Conservation (phyloP, 2,888 invertebrate genomes). For the Drosophila limbata region DNA sequence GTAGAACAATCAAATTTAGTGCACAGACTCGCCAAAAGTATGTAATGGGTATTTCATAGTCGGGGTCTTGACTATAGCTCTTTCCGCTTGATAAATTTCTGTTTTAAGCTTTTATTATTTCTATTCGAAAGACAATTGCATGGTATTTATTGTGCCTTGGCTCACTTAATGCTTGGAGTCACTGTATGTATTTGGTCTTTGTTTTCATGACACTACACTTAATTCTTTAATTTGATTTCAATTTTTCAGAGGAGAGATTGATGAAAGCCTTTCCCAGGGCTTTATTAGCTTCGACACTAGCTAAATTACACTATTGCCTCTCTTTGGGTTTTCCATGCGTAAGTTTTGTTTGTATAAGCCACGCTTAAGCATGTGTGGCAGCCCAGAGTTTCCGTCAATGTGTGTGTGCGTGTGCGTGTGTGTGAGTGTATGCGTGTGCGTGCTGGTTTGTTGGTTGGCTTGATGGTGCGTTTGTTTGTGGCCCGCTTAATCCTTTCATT, state of each 20-base stretch:
- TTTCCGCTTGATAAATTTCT: no score
- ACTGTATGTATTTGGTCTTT: background rate
- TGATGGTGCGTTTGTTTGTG: slow-evolving; percentile 73
- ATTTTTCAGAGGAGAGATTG: slow-evolving; percentile 36
- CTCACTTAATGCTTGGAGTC: background rate
- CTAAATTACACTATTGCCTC: slow-evolving; percentile 32
- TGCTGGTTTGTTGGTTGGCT: slow-evolving; percentile 38
- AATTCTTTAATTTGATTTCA: slow-evolving; percentile 20
- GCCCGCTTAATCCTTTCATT: slow-evolving; percentile 80
- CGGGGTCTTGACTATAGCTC: no score
- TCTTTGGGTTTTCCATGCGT: slow-evolving; percentile 68
- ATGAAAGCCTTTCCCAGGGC: slow-evolving; percentile 51
- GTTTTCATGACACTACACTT: background rate
- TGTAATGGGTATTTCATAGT: no score
- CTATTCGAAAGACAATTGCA: background rate
- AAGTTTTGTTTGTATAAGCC: slow-evolving; percentile 74
- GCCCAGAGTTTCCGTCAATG: slow-evolving; percentile 1
- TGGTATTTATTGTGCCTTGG: no score
- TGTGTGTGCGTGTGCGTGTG: slow-evolving; percentile 20
- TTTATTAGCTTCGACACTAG: slow-evolving; percentile 50
- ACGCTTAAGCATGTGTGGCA: slow-evolving; percentile 61
- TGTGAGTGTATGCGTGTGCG: slow-evolving; percentile 26
- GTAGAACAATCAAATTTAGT: no score
- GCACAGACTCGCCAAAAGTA: no score
- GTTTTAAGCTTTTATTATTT: background rate